Evolutionary conservation across 1,140 invertebrate genomes (phyloP).

Genomic region (Brachionus manjavacas): DNA sequence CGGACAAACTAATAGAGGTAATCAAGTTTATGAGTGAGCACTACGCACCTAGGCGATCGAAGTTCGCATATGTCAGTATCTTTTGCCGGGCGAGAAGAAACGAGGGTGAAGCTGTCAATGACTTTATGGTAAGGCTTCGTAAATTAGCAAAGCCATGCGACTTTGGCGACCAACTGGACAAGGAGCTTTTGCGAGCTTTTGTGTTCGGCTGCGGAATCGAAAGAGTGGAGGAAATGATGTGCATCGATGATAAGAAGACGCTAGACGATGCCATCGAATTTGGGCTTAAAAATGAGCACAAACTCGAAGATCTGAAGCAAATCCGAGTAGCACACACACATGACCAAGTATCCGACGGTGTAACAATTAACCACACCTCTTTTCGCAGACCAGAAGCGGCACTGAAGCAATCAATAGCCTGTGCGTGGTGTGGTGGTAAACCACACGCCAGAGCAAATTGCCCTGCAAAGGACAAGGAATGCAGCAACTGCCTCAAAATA

Average conservation of each 20-base stretch:
- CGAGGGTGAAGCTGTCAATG: background rate
- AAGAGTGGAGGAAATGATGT: background rate
- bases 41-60: background rate
- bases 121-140: background rate
- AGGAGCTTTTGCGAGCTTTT: background rate
- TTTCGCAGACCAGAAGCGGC: background rate
- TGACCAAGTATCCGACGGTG: background rate
- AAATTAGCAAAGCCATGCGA: background rate
- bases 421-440: background rate
- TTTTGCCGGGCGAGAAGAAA: background rate
- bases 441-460: background rate
- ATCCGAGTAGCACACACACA: background rate
- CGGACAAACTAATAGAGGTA: background rate
- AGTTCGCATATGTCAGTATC: background rate
- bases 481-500: background rate
- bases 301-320: background rate
- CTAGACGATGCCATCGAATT: background rate
- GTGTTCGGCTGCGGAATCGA: background rate
- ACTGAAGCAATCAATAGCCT: background rate
- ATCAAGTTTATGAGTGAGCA: background rate
- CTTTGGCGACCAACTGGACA: background rate
- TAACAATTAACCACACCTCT: background rate
- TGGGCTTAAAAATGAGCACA: background rate
- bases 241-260: background rate
- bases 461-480: background rate